Conservation (phyloP, 2,113 vertebrate species). For the Peromyscus polionotus region DNA sequence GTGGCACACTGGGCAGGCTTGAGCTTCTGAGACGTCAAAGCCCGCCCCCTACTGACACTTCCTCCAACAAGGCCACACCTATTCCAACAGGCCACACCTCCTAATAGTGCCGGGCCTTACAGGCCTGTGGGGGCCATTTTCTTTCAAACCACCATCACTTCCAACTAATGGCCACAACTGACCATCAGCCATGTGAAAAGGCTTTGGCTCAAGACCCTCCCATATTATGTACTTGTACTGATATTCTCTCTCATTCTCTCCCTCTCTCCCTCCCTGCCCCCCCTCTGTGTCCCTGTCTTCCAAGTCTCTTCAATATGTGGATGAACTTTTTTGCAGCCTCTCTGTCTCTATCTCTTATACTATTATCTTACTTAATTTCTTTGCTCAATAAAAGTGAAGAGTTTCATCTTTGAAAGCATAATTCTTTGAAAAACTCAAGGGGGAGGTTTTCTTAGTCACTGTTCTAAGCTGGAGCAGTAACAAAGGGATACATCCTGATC, state of each 20-base stretch:
- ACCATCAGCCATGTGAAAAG: background rate
- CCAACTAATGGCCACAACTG: background rate
- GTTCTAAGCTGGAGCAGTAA: background rate
- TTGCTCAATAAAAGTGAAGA: background rate
- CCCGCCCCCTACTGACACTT: background rate
- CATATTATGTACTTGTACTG: background rate
- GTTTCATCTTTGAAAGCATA: background rate
- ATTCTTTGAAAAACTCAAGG: background rate
- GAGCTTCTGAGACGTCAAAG: background rate
- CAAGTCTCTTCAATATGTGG: background rate
- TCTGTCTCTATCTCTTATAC: background rate
- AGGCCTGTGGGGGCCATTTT: background rate
- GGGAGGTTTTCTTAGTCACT: background rate
- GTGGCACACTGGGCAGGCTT: background rate
- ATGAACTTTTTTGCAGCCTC: background rate
- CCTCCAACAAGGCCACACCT: background rate
- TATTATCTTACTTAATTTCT: background rate
- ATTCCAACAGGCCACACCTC: background rate
- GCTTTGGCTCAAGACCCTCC: background rate
- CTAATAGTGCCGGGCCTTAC: background rate
- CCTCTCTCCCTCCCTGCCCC: rapidly evolving
- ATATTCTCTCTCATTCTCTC: too few relatives aligned
- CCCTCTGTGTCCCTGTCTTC: rapidly evolving
- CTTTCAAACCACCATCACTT: background rate
- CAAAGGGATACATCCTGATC: background rate